phyloP scores from a whole-genome alignment of 2,888 invertebrate species.

The Dugesia japonica region DNA sequence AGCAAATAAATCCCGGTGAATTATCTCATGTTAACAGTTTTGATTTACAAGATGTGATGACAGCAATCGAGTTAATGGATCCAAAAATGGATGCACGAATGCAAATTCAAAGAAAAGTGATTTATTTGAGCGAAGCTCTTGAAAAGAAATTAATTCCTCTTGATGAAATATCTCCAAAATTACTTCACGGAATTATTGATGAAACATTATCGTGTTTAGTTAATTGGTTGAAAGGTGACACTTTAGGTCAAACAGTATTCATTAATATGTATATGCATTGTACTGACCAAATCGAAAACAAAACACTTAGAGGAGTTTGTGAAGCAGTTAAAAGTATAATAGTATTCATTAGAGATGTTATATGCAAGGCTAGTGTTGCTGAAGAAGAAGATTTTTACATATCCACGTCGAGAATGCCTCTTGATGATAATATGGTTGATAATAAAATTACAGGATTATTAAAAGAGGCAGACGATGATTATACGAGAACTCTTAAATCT shows the following conservation, averaged over 20 bases:
- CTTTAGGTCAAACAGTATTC: conserved; percentile 80
- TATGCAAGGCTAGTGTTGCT: background rate
- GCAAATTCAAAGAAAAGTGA: conserved; percentile 61
- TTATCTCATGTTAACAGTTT: conserved; percentile 64
- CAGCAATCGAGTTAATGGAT: conserved; percentile 99
- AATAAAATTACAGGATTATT: conserved; percentile 65
- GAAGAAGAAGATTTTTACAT: conserved; percentile 79
- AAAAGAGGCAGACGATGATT: conserved; percentile 74
- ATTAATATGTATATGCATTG: conserved; percentile 77
- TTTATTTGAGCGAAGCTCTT: conserved; percentile 70
- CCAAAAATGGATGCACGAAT: conserved; percentile 99
- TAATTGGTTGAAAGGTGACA: conserved; percentile 77
- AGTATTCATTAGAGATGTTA: background rate
- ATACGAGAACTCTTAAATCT: conserved; percentile 43
- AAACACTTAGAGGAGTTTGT: conserved; percentile 17
- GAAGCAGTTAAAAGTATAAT: conserved; percentile 21
- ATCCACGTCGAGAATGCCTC: conserved; percentile 68
- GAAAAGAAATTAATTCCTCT: conserved; percentile 52
- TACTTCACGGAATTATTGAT: conserved; percentile 80
- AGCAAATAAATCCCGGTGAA: conserved; percentile 69
- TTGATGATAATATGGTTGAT: conserved; percentile 60
- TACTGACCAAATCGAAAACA: conserved; percentile 14
- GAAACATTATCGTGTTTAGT: conserved; percentile 74
- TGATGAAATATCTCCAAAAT: conserved; percentile 57
- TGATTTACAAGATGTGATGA: conserved; percentile 84